Evolutionary conservation across 2,888 invertebrate species (phyloP), one percentile per base, ranked within the genome.

Genomic region (Brassicogethes aeneus): DNA sequence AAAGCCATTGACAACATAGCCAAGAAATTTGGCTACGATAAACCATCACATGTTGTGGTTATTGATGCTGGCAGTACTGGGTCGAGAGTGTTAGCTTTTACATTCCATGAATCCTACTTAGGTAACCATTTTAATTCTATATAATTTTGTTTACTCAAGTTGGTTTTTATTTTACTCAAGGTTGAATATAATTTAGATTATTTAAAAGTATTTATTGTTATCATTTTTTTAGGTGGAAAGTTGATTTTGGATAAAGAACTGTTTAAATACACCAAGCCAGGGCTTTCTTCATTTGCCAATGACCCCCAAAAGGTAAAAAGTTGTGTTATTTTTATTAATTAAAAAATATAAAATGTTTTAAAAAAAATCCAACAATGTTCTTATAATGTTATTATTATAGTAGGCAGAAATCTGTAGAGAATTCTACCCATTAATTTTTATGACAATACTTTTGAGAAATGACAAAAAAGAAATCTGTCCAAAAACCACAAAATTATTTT

Each of bases 61-160:
- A 85, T 95, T 51, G 95, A 95, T 69, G 94, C 93, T 2, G 94
- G 95, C 2, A 93, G 92, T 42, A 94, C 94, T 1, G 95, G 94
- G 1, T 85, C 89, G 46, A 76, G 95, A 52, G 81, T 89, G 15
- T 69, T 88, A 46, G 87, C 86, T 3, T 90, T 86, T 62, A 82
- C 82, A 54, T 90, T 91, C 67, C 84, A 88, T 58, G 79, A 84
- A 57, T 83, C 87, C 14, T 77, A 81, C 56, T 73, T 82, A 67
- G 77, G 82, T 82, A 56, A 12, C n/a, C n/a, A n/a, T 41, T 39
- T 10, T 34, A 35, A 17, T 2, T 12, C 8, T 32, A 10, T 15
- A 34, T 17, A 12, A 34, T 16, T 23, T 16, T 42, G 16, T 30
- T 40, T 16, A 17, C 14, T 16, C 7, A 35, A 12, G 10, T 15